phyloP scores from a whole-genome alignment of 2,888 invertebrate species.

The Invenusta paracnida region DNA sequence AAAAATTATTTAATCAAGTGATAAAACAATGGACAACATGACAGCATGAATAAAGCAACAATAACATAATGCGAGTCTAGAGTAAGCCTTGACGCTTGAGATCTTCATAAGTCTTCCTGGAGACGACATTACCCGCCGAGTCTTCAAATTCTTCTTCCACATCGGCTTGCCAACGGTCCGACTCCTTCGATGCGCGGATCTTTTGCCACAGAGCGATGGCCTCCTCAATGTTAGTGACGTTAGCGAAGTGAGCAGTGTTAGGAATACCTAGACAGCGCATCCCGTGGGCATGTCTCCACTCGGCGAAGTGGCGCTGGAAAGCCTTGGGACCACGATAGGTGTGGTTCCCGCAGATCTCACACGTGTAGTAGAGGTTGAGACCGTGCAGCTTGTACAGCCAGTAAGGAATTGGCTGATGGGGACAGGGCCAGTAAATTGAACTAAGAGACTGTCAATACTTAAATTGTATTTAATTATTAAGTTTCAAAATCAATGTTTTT shows the following conservation, averaged over 20 bases:
- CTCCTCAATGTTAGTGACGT: slow-evolving; percentile 96
- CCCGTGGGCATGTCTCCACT: slow-evolving; percentile 73
- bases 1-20: too few relatives aligned
- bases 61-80: too few relatives aligned
- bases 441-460: slow-evolving; percentile 49
- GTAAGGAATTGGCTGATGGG: slow-evolving; percentile 72
- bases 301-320: slow-evolving; percentile 96
- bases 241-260: slow-evolving; percentile 98
- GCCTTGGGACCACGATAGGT: slow-evolving; percentile 98
- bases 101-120: slow-evolving; percentile 95
- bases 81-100: slow-evolving; percentile 92
- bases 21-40: too few relatives aligned
- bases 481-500: slow-evolving; percentile 13
- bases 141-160: slow-evolving; percentile 91
- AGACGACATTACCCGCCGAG: slow-evolving; percentile 94
- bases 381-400: slow-evolving; percentile 99
- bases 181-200: slow-evolving; percentile 86
- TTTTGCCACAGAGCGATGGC: slow-evolving; percentile 98
- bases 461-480: slow-evolving; percentile 46
- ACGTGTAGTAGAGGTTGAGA: slow-evolving; percentile 93
- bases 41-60: too few relatives aligned
- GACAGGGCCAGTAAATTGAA: slow-evolving; percentile 47
- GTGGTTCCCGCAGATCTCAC: slow-evolving; percentile 98
- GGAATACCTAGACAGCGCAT: slow-evolving; percentile 98
- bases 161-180: slow-evolving; percentile 90